phyloP scores from a whole-genome alignment of 2,888 invertebrate species.

The Plagodis pulveraria region DNA sequence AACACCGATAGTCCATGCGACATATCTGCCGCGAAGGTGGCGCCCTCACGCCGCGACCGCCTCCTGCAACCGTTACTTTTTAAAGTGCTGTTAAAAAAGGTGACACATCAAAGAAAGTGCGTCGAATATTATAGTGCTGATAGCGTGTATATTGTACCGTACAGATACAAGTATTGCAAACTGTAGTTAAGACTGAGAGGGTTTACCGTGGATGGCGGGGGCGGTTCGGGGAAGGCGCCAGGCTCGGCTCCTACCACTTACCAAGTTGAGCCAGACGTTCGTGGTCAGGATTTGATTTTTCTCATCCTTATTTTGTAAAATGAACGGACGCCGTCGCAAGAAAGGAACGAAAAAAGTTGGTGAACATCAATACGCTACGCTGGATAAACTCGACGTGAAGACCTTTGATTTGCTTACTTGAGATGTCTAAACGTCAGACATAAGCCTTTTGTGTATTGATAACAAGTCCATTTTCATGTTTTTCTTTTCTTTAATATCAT shows the following conservation, averaged over 20 bases:
- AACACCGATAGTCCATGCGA: conserved; percentile 83
- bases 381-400: conserved; percentile 23
- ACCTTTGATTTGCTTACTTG: conserved; percentile 7
- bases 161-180: conserved; percentile 23
- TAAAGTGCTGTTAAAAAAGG: conserved; percentile 31
- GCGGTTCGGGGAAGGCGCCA: conserved; percentile 74
- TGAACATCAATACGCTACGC: conserved; percentile 61
- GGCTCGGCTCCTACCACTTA: conserved; percentile 89
- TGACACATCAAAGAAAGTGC: conserved; percentile 44
- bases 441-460: background rate
- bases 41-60: conserved; percentile 72
- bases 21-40: conserved; percentile 74
- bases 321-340: conserved; percentile 86
- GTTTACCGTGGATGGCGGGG: conserved; percentile 51
- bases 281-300: conserved; percentile 99
- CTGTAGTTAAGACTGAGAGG: conserved; percentile 10
- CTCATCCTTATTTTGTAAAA: conserved; percentile 94
- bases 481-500: background rate
- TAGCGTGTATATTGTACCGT: conserved; percentile 30
- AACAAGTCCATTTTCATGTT: background rate
- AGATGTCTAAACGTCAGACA: background rate
- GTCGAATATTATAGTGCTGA: conserved; percentile 40
- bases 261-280: conserved; percentile 99
- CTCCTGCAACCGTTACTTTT: conserved; percentile 59
- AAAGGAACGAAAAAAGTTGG: conserved; percentile 80